phyloP scores from a whole-genome alignment of 2,113 vertebrate genomes.

The Cichladusa arquata region DNA sequence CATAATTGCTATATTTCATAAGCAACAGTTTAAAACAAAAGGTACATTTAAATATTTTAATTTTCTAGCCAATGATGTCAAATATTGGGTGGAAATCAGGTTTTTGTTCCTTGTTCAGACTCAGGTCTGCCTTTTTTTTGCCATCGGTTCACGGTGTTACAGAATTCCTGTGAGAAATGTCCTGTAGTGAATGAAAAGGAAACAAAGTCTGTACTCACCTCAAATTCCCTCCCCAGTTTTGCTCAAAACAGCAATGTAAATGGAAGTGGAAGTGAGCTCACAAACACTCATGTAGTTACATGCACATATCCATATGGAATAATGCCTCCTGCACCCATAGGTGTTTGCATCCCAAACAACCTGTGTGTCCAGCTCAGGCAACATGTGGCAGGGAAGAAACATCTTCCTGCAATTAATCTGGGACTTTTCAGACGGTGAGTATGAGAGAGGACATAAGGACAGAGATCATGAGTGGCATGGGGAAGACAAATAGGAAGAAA shows the following conservation, averaged over 20 bases:
- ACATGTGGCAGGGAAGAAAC: not conserved
- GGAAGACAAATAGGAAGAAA: not conserved
- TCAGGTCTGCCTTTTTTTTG: not conserved
- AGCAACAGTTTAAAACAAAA: not conserved
- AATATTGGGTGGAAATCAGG: not conserved
- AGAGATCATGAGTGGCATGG: not conserved
- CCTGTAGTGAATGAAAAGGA: not conserved
- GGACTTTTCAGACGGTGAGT: not conserved
- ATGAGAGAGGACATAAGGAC: not conserved
- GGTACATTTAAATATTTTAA: not conserved
- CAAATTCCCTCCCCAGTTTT: not conserved
- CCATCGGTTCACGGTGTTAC: not conserved
- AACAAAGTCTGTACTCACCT: not conserved
- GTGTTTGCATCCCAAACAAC: not conserved
- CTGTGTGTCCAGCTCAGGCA: not conserved
- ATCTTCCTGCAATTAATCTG: not conserved
- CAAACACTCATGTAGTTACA: no score
- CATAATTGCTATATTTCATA: not conserved
- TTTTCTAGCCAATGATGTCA: not conserved
- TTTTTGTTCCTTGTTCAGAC: not conserved
- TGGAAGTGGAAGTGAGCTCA: not conserved
- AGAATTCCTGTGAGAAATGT: not conserved
- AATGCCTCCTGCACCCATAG: not conserved
- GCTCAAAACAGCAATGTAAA: not conserved
- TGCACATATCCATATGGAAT: accelerated